Conservation (phyloP, 2,113 vertebrate species). For the Origma solitaria region DNA sequence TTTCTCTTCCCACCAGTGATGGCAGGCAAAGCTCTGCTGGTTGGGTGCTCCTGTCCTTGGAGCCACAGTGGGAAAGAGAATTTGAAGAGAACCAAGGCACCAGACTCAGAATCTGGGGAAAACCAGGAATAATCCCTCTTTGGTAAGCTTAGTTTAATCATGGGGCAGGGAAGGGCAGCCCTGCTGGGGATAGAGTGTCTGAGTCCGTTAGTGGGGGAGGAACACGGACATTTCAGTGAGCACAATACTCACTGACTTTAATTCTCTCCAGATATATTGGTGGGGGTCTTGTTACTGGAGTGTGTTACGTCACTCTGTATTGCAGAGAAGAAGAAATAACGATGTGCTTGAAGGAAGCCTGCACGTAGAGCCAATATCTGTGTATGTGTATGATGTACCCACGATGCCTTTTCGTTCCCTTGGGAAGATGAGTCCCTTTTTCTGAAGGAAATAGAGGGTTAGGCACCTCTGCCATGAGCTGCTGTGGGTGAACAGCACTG, state of each 20-base stretch:
- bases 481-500: background rate
- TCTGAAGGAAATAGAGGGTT: background rate
- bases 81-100: background rate
- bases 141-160: background rate
- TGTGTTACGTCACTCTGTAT: background rate
- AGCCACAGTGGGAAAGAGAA: background rate
- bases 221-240: background rate
- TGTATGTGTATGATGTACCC: background rate
- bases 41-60: background rate
- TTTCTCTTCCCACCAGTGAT: background rate
- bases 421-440: background rate
- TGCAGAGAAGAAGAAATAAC: background rate
- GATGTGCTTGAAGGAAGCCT: background rate
- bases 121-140: background rate
- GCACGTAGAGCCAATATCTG: background rate
- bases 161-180: background rate
- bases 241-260: rapidly evolving
- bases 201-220: rapidly evolving
- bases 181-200: background rate
- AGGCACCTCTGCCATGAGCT: background rate
- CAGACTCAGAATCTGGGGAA: background rate
- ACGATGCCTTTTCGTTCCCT: background rate
- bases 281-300: background rate
- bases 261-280: background rate
- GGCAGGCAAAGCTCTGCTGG: background rate